phyloP scores from a whole-genome alignment of 2,113 vertebrate genomes.

The Stegastes partitus region DNA sequence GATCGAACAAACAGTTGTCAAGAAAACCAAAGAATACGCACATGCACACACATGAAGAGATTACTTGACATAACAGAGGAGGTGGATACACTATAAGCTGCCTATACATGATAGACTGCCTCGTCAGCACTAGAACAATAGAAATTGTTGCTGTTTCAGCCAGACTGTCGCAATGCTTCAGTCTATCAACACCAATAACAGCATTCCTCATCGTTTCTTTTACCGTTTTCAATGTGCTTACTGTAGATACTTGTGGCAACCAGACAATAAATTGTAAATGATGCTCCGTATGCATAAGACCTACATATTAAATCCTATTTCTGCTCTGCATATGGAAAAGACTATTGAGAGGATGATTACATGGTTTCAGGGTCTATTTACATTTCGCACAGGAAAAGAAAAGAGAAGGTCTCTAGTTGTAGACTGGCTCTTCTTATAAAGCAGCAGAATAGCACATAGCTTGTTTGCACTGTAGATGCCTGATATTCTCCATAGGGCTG shows the following conservation, averaged over 20 bases:
- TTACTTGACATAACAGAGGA: background rate
- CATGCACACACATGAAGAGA: too few species aligned
- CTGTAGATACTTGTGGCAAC: constrained; percentile 17
- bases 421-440: constrained; percentile 10
- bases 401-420: constrained; percentile 10
- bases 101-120: background rate
- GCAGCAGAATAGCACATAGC: constrained; percentile 17
- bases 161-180: constrained; percentile 8
- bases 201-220: background rate
- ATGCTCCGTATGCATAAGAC: constrained; percentile 3
- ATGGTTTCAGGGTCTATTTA: constrained; percentile 46
- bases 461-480: constrained; percentile 32
- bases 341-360: constrained; percentile 25
- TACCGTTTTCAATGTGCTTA: constrained; percentile 5
- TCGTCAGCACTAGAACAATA: constrained; percentile 6
- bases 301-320: constrained; percentile 30
- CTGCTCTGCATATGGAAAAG: constrained; percentile 24
- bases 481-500: constrained; percentile 45
- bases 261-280: constrained; percentile 31
- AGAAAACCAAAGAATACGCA: too few species aligned
- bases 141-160: constrained; percentile 8
- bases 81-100: background rate
- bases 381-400: constrained; percentile 39
- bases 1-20: too few species aligned
- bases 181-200: background rate